Conservation (phyloP, 2,797 vertebrate genomes). For the Pantherophis alleghaniensis region DNA sequence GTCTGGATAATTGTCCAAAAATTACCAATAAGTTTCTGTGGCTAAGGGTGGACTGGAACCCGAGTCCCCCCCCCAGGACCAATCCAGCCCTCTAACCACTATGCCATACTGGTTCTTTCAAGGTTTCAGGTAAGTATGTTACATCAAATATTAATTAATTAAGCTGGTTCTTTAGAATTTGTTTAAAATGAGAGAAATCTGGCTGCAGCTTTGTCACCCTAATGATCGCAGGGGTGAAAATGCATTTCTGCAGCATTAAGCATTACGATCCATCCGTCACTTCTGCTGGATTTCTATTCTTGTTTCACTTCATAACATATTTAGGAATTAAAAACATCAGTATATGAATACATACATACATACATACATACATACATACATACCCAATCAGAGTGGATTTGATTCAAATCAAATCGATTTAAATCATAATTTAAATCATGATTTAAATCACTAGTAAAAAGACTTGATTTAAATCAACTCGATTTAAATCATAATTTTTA, state of each 20-base stretch:
- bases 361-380: not conserved
- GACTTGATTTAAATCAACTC: too few species aligned
- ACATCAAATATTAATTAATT: not conserved
- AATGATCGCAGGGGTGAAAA: not conserved
- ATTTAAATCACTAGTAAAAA: too few species aligned
- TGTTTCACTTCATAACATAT: not conserved
- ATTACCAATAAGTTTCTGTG: not conserved
- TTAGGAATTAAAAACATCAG: not conserved
- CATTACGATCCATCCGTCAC: not conserved
- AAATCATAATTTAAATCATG: too few species aligned
- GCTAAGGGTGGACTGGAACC: not conserved
- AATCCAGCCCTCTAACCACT: not conserved
- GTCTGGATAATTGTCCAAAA: not conserved
- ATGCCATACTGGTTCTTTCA: not conserved
- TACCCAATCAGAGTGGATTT: too few species aligned
- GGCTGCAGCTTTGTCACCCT: not conserved
- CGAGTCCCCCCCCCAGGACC: not conserved
- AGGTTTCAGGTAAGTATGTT: not conserved
- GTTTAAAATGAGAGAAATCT: not conserved
- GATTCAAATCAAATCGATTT: too few species aligned
- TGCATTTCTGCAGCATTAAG: not conserved
- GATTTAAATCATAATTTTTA: too few species aligned
- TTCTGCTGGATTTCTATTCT: not conserved
- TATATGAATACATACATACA: not conserved
- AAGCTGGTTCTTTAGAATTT: not conserved